Conservation (phyloP, 2,797 vertebrate genomes). For the Muraenolepis orangiensis region DNA sequence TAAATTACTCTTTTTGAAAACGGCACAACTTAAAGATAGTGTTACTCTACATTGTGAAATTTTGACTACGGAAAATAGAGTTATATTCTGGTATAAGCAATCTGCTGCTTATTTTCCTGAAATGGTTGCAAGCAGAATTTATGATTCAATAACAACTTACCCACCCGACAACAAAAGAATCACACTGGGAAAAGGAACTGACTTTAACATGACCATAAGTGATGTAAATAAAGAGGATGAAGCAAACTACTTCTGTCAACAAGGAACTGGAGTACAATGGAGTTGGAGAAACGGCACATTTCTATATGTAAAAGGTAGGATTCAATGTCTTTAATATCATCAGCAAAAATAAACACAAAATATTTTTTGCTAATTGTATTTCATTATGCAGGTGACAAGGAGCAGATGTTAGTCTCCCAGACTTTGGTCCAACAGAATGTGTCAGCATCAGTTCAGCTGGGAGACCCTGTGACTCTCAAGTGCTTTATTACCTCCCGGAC, state of each 20-base stretch:
- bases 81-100: background rate
- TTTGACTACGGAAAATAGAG: background rate
- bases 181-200: background rate
- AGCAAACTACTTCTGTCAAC: background rate
- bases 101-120: background rate
- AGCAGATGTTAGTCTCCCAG: background rate
- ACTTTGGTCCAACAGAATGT: background rate
- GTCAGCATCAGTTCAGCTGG: background rate
- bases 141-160: background rate
- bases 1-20: background rate
- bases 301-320: background rate
- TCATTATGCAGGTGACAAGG: background rate
- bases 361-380: background rate
- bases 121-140: background rate
- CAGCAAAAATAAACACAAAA: background rate
- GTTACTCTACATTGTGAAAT: background rate
- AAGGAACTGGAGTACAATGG: background rate
- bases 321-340: background rate
- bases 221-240: background rate
- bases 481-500: background rate
- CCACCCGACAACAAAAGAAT: background rate
- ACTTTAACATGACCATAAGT: background rate
- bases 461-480: background rate
- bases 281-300: background rate
- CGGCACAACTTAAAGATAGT: background rate